phyloP scores from a whole-genome alignment of 2,888 invertebrate species.

The Hypselothyrea guttata region DNA sequence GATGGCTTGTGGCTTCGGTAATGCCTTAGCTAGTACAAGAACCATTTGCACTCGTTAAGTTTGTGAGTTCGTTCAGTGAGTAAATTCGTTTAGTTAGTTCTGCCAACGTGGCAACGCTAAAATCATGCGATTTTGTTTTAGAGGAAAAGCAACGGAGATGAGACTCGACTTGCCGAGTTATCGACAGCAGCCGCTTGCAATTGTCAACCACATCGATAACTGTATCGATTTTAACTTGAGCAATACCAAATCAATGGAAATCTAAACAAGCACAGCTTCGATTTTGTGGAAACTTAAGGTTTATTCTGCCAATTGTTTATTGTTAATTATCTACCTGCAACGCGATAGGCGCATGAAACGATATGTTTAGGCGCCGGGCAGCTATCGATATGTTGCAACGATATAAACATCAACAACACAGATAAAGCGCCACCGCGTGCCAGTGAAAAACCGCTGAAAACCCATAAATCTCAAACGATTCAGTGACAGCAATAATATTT shows the following conservation, averaged over 20 bases:
- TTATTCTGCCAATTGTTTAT: background rate
- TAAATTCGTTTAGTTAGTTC: background rate
- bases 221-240: no score
- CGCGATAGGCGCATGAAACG: constrained; percentile 1
- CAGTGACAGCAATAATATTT: constrained; percentile 1
- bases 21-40: background rate
- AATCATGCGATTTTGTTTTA: constrained; percentile 32
- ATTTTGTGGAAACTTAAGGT: no score
- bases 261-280: no score
- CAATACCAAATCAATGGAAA: no score
- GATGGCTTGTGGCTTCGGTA: no score
- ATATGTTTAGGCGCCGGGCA: background rate
- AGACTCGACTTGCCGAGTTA: no score
- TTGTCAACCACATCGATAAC: no score
- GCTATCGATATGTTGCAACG: constrained; percentile 29
- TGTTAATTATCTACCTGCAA: background rate
- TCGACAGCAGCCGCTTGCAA: no score
- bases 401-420: constrained; percentile 37
- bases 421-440: constrained; percentile 17
- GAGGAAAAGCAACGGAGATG: background rate
- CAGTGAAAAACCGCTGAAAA: constrained; percentile 8
- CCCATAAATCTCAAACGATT: background rate
- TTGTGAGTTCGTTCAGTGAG: background rate
- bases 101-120: constrained; percentile 32
- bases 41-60: constrained; percentile 3